Evolutionary conservation across 2,888 invertebrate genomes (phyloP).

Genomic region (Dicycla oo): DNA sequence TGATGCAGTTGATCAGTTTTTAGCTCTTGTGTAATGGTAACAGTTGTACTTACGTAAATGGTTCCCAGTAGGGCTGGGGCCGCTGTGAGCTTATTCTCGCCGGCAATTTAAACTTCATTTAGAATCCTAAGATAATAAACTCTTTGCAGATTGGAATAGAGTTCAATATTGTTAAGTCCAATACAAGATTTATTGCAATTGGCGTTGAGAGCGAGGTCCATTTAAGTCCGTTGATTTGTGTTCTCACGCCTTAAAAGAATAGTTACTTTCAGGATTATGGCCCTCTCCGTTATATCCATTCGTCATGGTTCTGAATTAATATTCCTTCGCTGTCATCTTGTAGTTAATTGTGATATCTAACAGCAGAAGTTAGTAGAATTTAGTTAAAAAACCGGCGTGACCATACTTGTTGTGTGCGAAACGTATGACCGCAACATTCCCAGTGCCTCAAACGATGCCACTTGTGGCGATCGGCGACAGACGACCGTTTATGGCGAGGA

Average conservation of each 20-base stretch:
- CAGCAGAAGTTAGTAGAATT: slow-evolving; percentile 69
- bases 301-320: slow-evolving; percentile 44
- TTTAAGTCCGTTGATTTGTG: slow-evolving; percentile 51
- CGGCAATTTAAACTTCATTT: slow-evolving; percentile 23
- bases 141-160: slow-evolving; percentile 33
- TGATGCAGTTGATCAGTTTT: background rate
- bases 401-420: slow-evolving; percentile 85
- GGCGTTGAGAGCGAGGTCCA: slow-evolving; percentile 43
- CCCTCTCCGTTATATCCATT: slow-evolving; percentile 39
- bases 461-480: slow-evolving; percentile 80
- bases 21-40: slow-evolving; percentile 31
- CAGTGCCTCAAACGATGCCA: slow-evolving; percentile 76
- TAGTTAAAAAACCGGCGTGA: slow-evolving; percentile 73
- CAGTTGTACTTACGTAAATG: slow-evolving; percentile 44
- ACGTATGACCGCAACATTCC: slow-evolving; percentile 81
- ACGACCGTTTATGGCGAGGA: slow-evolving; percentile 85
- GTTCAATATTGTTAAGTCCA: slow-evolving; percentile 31
- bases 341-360: slow-evolving; percentile 73
- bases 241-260: slow-evolving; percentile 55
- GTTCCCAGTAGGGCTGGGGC: slow-evolving; percentile 26
- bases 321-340: slow-evolving; percentile 54
- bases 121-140: slow-evolving; percentile 18
- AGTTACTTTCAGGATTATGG: slow-evolving; percentile 43
- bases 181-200: slow-evolving; percentile 50
- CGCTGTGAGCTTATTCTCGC: background rate